A percentile compares a stretch with the other conserved stretches of the same genome.
Conservation (phyloP, 2,113 vertebrate genomes). For the Anguilla rostrata region DNA sequence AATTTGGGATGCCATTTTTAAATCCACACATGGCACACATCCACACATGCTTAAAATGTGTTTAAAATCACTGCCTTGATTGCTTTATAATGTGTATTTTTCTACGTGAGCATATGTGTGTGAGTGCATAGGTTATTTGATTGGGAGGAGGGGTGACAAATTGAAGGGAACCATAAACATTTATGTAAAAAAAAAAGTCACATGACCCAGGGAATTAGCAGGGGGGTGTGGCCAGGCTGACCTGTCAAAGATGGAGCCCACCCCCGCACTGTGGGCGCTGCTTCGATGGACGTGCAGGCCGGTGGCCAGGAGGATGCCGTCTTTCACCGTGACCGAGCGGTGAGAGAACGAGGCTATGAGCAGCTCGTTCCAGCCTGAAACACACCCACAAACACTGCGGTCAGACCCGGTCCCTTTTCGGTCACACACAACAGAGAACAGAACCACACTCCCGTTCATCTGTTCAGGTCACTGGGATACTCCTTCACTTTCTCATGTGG, state of each 20-base stretch:
- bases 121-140: background rate
- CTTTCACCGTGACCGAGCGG: constrained; percentile 90
- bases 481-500: background rate
- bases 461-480: background rate
- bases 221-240: constrained; percentile 35
- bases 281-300: constrained; percentile 91
- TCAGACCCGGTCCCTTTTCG: background rate
- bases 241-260: constrained; percentile 96
- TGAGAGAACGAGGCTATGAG: constrained; percentile 96
- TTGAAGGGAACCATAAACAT: background rate
- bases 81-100: too few relatives aligned
- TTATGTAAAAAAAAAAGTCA: background rate
- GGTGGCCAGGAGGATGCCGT: constrained; percentile 90
- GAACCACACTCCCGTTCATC: background rate
- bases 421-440: background rate
- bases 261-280: constrained; percentile 92
- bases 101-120: background rate
- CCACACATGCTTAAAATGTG: too few relatives aligned
- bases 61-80: too few relatives aligned
- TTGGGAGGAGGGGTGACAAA: background rate
- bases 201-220: background rate
- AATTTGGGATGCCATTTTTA: too few relatives aligned
- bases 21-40: too few relatives aligned
- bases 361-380: constrained; percentile 90
- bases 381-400: constrained; percentile 1